A percentile compares a stretch with the other conserved stretches of the same genome.
Conservation (phyloP, 2,888 invertebrate genomes). For the Dynastes maya region DNA sequence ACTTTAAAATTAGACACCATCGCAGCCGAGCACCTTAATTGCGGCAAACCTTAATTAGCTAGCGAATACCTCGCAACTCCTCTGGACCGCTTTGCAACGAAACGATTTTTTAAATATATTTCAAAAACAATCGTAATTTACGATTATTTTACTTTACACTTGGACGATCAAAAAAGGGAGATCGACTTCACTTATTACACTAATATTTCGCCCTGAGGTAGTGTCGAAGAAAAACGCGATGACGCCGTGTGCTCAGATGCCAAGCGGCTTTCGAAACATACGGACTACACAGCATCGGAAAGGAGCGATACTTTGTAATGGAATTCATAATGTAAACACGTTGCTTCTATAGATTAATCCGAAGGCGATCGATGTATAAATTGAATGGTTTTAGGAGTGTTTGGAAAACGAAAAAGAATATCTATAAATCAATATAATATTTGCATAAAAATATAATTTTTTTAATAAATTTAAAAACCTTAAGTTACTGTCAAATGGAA, state of each 20-base stretch:
- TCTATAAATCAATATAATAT: no score
- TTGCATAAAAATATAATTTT: no score
- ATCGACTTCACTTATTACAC: conserved; percentile 10
- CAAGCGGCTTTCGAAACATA: conserved; percentile 21
- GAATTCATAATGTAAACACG: conserved; percentile 29
- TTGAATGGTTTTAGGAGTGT: neutral
- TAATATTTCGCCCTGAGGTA: conserved; percentile 1
- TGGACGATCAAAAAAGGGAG: neutral
- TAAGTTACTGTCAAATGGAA: no score
- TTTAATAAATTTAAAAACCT: no score
- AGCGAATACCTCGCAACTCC: neutral
- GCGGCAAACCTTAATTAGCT: conserved; percentile 25
- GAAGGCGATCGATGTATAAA: neutral
- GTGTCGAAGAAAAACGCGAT: conserved; percentile 20
- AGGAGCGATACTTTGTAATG: neutral
- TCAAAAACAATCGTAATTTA: conserved; percentile 37
- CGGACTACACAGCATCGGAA: conserved; percentile 5
- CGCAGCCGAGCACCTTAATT: conserved; percentile 43
- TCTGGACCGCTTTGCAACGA: conserved; percentile 22
- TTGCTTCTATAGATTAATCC: conserved; percentile 18
- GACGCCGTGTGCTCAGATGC: neutral
- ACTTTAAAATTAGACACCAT: conserved; percentile 48
- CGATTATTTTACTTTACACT: neutral
- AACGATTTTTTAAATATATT: conserved; percentile 37
- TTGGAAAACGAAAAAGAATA: no score